Percentiles rank a stretch among this genome's conserved stretches.
Evolutionary conservation across 1,140 invertebrate genomes (phyloP).

Genomic region (Rhizoglyphus robini): DNA sequence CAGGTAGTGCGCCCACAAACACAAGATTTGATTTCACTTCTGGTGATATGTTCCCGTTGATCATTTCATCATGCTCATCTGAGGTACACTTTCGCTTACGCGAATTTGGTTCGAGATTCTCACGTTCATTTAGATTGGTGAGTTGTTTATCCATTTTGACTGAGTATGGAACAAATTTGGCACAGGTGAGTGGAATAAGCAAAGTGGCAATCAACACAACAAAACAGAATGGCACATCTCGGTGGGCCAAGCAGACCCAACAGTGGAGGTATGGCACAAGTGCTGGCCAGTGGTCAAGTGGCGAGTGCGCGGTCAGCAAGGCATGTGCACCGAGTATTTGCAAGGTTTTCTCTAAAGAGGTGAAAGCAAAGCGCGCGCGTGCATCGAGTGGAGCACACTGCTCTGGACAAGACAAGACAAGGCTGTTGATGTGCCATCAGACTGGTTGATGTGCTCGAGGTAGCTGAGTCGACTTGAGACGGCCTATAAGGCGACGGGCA

Average conservation of each 20-base stretch:
- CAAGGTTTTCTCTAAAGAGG: too few species aligned
- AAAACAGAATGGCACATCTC: neutral
- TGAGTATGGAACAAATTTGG: neutral
- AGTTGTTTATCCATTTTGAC: neutral
- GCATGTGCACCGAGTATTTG: too few species aligned
- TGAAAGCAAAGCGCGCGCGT: too few species aligned
- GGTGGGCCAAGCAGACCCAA: neutral
- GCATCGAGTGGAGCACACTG: too few species aligned
- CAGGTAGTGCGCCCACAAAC: too few species aligned
- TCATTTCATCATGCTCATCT: neutral
- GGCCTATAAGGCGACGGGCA: neutral
- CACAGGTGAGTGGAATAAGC: neutral
- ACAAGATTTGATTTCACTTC: too few species aligned
- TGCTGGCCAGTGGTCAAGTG: too few species aligned
- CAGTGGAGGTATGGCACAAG: too few species aligned
- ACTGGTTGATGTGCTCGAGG: too few species aligned
- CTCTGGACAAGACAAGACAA: too few species aligned
- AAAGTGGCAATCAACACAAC: neutral
- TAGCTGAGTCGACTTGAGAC: neutral
- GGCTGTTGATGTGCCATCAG: too few species aligned
- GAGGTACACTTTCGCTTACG: neutral
- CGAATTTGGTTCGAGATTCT: neutral
- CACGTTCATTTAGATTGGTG: constrained; percentile 2
- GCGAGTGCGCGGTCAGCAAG: too few species aligned
- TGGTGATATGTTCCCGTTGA: neutral